Evolutionary conservation across 2,797 vertebrate genomes (phyloP).

Genomic region (Ctenopoma kingsleyae): DNA sequence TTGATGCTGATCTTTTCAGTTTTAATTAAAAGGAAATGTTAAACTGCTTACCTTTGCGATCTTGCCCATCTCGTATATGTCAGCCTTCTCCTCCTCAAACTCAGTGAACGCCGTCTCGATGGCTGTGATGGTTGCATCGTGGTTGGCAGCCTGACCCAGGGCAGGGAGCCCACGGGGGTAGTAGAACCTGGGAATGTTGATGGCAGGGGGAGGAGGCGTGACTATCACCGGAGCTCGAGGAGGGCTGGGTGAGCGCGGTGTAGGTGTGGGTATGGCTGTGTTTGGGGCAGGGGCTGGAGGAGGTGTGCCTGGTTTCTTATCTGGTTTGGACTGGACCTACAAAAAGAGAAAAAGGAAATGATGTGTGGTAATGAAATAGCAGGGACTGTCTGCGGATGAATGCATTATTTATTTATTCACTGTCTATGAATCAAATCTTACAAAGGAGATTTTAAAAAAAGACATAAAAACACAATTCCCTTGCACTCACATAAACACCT

Average conservation of each 20-base stretch:
- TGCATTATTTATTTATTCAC: not conserved
- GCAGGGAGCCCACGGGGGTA: slow-evolving; percentile 95
- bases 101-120: slow-evolving; percentile 90
- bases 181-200: slow-evolving; percentile 99
- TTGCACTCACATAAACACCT: too few relatives aligned
- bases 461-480: not conserved
- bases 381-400: not conserved
- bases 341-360: slow-evolving; percentile 24
- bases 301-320: slow-evolving; percentile 92
- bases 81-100: slow-evolving; percentile 94
- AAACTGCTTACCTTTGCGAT: slow-evolving; percentile 91
- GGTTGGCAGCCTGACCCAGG: slow-evolving; percentile 81
- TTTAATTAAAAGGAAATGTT: slow-evolving; percentile 3
- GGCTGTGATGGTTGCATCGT: slow-evolving; percentile 90
- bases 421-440: not conserved
- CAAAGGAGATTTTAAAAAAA: not conserved
- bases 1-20: not conserved
- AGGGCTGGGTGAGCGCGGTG: slow-evolving; percentile 73
- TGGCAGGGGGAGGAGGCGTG: slow-evolving; percentile 84
- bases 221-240: slow-evolving; percentile 81
- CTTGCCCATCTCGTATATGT: slow-evolving; percentile 96
- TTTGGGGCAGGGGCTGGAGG: slow-evolving; percentile 81
- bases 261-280: slow-evolving; percentile 78
- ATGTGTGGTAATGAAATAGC: not conserved
- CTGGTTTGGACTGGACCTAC: slow-evolving; percentile 93